These are phyloP conservation scores for Alethe diademata DNA, from an alignment of 2,113 vertebrate species.

Conservation along the genomic window DNA sequence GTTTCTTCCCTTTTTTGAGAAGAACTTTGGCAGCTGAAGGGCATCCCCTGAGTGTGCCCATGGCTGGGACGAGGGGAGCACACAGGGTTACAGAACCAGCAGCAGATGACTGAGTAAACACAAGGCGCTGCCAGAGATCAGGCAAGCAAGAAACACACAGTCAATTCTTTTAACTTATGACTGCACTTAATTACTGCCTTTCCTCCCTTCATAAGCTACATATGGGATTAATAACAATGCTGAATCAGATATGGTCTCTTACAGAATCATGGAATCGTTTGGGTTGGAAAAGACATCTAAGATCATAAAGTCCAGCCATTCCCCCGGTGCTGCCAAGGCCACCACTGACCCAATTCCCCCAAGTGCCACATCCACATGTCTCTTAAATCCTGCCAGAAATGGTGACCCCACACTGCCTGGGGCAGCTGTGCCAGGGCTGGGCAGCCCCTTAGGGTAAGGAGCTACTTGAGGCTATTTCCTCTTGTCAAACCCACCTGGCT, in stretches of 20 bases:
- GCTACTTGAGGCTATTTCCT: not conserved
- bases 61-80: not conserved
- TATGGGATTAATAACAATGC: slow-evolving; percentile 58
- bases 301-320: not conserved
- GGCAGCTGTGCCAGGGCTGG: not conserved
- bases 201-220: slow-evolving; percentile 44
- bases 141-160: not conserved
- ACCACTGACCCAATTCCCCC: not conserved
- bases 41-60: not conserved
- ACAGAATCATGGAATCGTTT: not conserved
- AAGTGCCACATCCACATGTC: not conserved
- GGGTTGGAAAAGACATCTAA: not conserved
- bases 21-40: not conserved
- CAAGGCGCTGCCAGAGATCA: not conserved
- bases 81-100: not conserved
- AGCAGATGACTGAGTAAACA: not conserved
- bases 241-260: slow-evolving; percentile 7
- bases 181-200: slow-evolving; percentile 32
- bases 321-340: not conserved
- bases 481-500: not conserved
- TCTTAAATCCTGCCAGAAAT: not conserved
- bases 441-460: not conserved
- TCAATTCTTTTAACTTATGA: slow-evolving; percentile 30
- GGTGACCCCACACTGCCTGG: not conserved
- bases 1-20: not conserved